Evolutionary conservation across 2,113 vertebrate genomes (phyloP), one percentile per base, ranked within the genome.

Genomic region (Colaptes auratus): DNA sequence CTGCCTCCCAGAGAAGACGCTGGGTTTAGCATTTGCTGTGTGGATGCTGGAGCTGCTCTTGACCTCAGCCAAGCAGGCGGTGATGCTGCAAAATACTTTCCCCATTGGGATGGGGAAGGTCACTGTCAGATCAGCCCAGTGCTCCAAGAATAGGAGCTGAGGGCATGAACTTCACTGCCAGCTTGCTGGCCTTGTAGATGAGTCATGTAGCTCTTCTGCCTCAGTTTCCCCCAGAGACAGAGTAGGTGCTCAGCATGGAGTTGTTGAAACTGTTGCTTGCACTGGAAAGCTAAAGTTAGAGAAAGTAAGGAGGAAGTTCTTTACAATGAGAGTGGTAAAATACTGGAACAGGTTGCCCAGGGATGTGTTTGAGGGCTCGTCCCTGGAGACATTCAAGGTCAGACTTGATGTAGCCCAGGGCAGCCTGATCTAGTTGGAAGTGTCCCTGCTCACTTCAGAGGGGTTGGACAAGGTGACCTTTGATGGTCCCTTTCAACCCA

Each of bases 151-250:
- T 33, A 24, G 72, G 14, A 77, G 59, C 24, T 0, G 7, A 53
- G 39, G 58, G 24, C 10, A 7, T 0, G 1, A 31, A 3, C 48
- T 90, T 16, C 5, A 1, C 20, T 20, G 3, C 66, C 1, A 1
- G 18, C n/a, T 82, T 0, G 0, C 33, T 61, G 74, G 67, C 33
- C 5, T 66, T 66, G 31, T 65, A 16, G 60, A 36, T 0, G 12
- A 33, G 31, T 33, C 1, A 0, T 15, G 18, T 52, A 2, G 9
- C 44, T 82, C 3, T 0, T 12, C 60, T 77, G 85, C 89, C 89
- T 96, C 91, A 44, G 75, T 93, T 96, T 92, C 75, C 56, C 78
- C 50, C 48, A 0, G 4, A 59, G 52, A 10, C n/a, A 56, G 48
- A 64, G 72, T 3, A 11, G 33, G 27, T 44, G 39, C 31, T 73